Conservation (phyloP, 2,888 invertebrate species). For the Cyclophora albipunctata region DNA sequence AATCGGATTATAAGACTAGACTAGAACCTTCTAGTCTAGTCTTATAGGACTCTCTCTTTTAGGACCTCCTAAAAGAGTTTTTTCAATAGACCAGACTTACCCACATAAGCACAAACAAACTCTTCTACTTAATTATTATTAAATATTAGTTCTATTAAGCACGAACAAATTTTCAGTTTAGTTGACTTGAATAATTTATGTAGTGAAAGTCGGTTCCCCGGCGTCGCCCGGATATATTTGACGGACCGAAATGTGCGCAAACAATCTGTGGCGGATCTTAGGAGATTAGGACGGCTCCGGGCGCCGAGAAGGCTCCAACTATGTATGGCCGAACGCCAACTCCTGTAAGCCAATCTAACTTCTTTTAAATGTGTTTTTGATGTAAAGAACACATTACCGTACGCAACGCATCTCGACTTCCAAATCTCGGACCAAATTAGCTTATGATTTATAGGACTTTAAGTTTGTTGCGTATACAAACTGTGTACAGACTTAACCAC, state of each 20-base stretch:
- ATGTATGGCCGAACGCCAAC: slow-evolving; percentile 68
- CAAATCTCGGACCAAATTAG: slow-evolving; percentile 63
- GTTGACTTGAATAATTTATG: slow-evolving; percentile 46
- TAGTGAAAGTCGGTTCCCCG: slow-evolving; percentile 37
- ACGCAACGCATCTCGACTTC: slow-evolving; percentile 55
- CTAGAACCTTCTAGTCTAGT: too few species aligned
- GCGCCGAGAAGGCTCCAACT: slow-evolving; percentile 62
- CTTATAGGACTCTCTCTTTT: too few species aligned
- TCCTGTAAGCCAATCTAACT: slow-evolving; percentile 74
- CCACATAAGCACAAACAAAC: too few species aligned
- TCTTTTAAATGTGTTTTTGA: slow-evolving; percentile 76
- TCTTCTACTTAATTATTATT: too few species aligned
- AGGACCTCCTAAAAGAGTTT: too few species aligned
- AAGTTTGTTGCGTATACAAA: slow-evolving; percentile 32
- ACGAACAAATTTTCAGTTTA: neutral
- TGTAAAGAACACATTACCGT: slow-evolving; percentile 70
- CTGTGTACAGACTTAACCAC: slow-evolving; percentile 18
- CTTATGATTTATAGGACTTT: slow-evolving; percentile 64
- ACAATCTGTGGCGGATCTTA: slow-evolving; percentile 68
- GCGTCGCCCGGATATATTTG: slow-evolving; percentile 55
- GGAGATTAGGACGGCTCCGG: slow-evolving; percentile 63
- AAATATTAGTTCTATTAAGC: too few species aligned
- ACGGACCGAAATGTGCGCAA: slow-evolving; percentile 62
- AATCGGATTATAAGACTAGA: too few species aligned
- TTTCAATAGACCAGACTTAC: too few species aligned